phyloP scores from a whole-genome alignment of 2,888 invertebrate species.

The Hirtodrosophila alboralis region DNA sequence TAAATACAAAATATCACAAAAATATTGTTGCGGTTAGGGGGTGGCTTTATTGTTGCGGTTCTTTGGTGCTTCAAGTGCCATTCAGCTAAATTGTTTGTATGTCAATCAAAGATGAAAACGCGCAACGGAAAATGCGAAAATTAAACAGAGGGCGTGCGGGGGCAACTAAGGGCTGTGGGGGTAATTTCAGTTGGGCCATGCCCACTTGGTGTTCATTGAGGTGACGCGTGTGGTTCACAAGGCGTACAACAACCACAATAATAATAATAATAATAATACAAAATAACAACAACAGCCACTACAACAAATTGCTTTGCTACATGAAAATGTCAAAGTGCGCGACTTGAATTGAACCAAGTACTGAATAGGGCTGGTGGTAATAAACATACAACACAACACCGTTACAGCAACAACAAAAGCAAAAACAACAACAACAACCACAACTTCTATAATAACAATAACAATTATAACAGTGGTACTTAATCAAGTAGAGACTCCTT shows the following conservation, averaged over 20 bases:
- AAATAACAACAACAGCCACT: constrained; percentile 50
- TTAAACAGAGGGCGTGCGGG: constrained; percentile 62
- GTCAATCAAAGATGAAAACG: constrained; percentile 80
- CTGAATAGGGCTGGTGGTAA: constrained; percentile 51
- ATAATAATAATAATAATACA: constrained; percentile 22
- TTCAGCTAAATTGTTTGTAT: constrained; percentile 79
- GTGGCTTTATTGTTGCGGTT: constrained; percentile 60
- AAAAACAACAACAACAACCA: constrained; percentile 37
- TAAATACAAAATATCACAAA: constrained; percentile 78
- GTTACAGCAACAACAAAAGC: constrained; percentile 31
- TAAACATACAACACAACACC: constrained; percentile 56
- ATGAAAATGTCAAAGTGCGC: constrained; percentile 68
- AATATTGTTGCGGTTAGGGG: constrained; percentile 52
- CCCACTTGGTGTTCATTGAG: constrained; percentile 73
- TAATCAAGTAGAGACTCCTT: constrained; percentile 43
- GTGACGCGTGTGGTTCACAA: constrained; percentile 66
- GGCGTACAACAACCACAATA: constrained; percentile 48
- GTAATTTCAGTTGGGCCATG: constrained; percentile 20
- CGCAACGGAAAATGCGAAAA: constrained; percentile 80
- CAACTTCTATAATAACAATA: constrained; percentile 23
- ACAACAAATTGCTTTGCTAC: constrained; percentile 72
- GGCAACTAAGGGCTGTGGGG: constrained; percentile 13
- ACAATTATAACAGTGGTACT: constrained; percentile 30
- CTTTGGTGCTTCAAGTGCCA: constrained; percentile 66
- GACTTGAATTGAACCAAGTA: constrained; percentile 26